Conservation (phyloP, 2,113 vertebrate genomes). For the Sturnus vulgaris region DNA sequence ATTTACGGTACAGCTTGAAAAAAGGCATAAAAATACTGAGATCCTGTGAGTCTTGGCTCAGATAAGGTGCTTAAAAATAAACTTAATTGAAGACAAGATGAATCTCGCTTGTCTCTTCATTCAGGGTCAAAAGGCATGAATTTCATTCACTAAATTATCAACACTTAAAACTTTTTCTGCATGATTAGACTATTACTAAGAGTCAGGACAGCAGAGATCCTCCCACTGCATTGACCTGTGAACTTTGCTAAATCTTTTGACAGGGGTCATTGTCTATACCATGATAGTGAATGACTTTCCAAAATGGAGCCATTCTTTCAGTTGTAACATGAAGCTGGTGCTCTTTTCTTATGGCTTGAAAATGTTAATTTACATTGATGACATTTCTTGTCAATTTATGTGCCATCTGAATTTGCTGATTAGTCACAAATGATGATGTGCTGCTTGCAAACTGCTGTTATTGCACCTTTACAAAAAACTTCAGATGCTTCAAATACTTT, state of each 20-base stretch:
- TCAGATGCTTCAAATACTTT: background rate
- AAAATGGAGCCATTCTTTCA: constrained; percentile 63
- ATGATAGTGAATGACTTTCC: constrained; percentile 62
- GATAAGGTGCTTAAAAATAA: constrained; percentile 23
- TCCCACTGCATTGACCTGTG: constrained; percentile 77
- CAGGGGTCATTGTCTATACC: constrained; percentile 78
- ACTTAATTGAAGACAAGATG: constrained; percentile 64
- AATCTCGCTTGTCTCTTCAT: constrained; percentile 45
- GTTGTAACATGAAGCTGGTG: constrained; percentile 63
- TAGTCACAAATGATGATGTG: constrained; percentile 37
- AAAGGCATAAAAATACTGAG: background rate
- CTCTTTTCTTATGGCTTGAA: constrained; percentile 44
- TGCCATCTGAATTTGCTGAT: constrained; percentile 29
- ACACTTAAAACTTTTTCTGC: constrained; percentile 76
- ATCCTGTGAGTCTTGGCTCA: background rate
- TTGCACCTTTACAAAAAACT: background rate
- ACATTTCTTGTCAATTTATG: constrained; percentile 43
- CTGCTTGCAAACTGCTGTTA: background rate
- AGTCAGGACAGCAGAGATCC: constrained; percentile 66
- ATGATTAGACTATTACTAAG: constrained; percentile 73
- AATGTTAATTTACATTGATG: constrained; percentile 51
- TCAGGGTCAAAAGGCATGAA: constrained; percentile 73
- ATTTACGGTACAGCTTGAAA: background rate
- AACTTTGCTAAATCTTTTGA: constrained; percentile 80
- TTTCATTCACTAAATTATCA: constrained; percentile 69